Conservation (phyloP, 2,113 vertebrate genomes). For the Ictalurus furcatus region DNA sequence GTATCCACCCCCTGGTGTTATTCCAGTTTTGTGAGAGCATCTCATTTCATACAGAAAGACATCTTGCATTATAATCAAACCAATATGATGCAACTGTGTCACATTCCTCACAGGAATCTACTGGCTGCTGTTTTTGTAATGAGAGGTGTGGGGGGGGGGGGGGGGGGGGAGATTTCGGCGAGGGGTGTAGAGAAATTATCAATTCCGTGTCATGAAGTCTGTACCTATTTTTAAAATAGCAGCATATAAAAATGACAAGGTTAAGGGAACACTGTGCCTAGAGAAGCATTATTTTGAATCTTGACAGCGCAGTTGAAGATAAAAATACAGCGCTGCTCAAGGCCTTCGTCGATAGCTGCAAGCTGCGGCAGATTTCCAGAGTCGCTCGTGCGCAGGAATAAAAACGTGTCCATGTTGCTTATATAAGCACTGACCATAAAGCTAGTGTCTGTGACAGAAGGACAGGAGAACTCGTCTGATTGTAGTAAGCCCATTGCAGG, state of each 20-base stretch:
- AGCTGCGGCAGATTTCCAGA: neutral
- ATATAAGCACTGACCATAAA: neutral
- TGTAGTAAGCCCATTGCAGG: neutral
- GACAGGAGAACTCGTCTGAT: neutral
- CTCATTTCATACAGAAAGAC: constrained; percentile 48
- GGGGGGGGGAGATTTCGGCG: neutral
- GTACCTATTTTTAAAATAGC: constrained; percentile 30
- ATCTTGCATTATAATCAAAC: constrained; percentile 55
- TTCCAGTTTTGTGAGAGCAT: constrained; percentile 50
- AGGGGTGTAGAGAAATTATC: constrained; percentile 15
- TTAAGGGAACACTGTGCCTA: constrained; percentile 7
- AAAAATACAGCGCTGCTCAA: neutral
- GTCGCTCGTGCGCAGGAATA: neutral
- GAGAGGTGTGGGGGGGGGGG: neutral
- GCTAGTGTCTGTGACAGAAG: neutral
- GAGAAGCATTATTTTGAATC: constrained; percentile 23
- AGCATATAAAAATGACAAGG: constrained; percentile 19
- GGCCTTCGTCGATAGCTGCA: constrained; percentile 28
- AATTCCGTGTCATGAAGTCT: constrained; percentile 6
- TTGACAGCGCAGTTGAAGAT: constrained; percentile 2
- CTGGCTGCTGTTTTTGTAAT: constrained; percentile 36
- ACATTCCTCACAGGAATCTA: constrained; percentile 44
- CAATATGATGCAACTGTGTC: constrained; percentile 47
- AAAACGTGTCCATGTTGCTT: neutral
- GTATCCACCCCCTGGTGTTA: constrained; percentile 37